phyloP scores from a whole-genome alignment of 2,113 vertebrate species.

The Mastomys coucha region DNA sequence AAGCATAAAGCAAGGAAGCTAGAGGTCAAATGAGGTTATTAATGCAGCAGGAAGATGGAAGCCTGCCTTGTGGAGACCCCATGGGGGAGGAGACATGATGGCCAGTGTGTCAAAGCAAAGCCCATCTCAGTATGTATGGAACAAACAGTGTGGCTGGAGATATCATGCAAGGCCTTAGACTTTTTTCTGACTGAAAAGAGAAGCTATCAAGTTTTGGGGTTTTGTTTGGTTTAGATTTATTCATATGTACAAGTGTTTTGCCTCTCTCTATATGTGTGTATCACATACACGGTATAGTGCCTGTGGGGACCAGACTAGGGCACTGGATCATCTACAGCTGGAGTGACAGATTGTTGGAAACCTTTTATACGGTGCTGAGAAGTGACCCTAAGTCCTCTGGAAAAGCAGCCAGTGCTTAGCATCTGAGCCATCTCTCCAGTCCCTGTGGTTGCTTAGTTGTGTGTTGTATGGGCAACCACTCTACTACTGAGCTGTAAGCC shows the following conservation, averaged over 20 bases:
- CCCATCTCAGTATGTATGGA: neutral
- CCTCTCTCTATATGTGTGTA: neutral
- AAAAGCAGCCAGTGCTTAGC: neutral
- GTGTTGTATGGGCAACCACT: neutral
- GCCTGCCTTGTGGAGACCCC: neutral
- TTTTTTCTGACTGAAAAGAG: conserved; percentile 52
- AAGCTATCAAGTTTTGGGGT: neutral
- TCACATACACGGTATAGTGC: neutral
- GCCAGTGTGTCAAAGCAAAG: neutral
- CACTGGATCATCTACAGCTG: neutral
- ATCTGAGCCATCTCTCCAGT: neutral
- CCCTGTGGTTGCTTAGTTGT: neutral
- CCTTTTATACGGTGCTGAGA: neutral
- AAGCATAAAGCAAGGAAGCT: conserved; percentile 10
- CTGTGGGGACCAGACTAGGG: neutral
- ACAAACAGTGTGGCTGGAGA: neutral
- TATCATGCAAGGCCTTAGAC: neutral
- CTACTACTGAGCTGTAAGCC: neutral
- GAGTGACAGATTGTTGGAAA: neutral
- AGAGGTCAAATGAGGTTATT: neutral
- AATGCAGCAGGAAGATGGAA: neutral
- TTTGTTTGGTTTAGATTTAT: neutral
- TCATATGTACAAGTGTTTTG: neutral
- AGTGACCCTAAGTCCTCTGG: too few relatives aligned
- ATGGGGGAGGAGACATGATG: neutral